Conservation (phyloP, 2,113 vertebrate genomes). For the Alosa alosa region DNA sequence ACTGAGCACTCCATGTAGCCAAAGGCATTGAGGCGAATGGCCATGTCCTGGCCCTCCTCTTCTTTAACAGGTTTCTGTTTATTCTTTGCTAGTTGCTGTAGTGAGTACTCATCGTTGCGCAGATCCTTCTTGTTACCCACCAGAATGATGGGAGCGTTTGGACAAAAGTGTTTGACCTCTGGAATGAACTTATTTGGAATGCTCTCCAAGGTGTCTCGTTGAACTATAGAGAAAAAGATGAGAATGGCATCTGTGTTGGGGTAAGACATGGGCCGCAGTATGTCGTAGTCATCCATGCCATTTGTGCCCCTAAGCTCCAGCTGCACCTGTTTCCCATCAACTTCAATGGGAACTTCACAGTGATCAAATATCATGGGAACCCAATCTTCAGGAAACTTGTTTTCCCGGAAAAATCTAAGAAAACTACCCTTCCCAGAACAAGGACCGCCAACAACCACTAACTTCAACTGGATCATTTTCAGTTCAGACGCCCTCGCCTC, state of each 20-base stretch:
- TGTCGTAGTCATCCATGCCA: slow-evolving; percentile 76
- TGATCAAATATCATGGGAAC: too few relatives aligned
- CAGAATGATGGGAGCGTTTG: slow-evolving; percentile 73
- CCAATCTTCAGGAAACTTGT: too few relatives aligned
- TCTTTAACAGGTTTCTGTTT: slow-evolving; percentile 76
- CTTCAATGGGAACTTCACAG: too few relatives aligned
- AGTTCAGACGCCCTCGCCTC: slow-evolving; percentile 51
- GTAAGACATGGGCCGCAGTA: slow-evolving; percentile 76
- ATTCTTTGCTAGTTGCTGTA: slow-evolving; percentile 71
- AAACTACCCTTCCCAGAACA: slow-evolving; percentile 70
- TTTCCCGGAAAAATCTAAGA: too few relatives aligned
- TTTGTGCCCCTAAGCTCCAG: slow-evolving; percentile 81
- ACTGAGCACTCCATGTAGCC: slow-evolving; percentile 76
- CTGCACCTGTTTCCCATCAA: slow-evolving; percentile 79
- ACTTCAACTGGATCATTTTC: slow-evolving; percentile 75
- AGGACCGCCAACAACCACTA: slow-evolving; percentile 76
- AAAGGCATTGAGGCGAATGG: slow-evolving; percentile 71
- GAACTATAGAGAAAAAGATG: slow-evolving; percentile 81
- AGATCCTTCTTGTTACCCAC: slow-evolving; percentile 77
- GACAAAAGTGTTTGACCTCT: slow-evolving; percentile 75
- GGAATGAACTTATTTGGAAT: slow-evolving; percentile 76
- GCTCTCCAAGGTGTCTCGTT: slow-evolving; percentile 67
- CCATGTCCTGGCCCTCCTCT: slow-evolving; percentile 73
- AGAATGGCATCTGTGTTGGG: slow-evolving; percentile 81
- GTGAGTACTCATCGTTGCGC: slow-evolving; percentile 70